These are phyloP conservation scores for Condylura cristata DNA, from an alignment of 2,113 vertebrate species.

Conservation along the genomic window DNA sequence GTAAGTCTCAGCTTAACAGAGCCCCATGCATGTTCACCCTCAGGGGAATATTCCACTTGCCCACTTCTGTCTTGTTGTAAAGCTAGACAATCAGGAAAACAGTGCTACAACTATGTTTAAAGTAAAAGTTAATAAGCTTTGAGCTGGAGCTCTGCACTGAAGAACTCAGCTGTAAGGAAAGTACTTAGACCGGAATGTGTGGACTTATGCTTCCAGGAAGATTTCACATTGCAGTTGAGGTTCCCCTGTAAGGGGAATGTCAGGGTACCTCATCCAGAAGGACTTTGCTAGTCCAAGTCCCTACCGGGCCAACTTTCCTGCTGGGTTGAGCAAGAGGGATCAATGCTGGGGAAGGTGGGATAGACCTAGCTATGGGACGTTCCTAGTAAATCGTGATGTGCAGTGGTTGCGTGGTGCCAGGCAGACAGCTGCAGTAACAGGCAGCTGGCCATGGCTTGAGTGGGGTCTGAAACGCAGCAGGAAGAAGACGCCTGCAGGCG, in stretches of 20 bases:
- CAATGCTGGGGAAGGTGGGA: neutral
- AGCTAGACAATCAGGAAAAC: neutral
- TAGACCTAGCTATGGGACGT: neutral
- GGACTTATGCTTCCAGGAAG: neutral
- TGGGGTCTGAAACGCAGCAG: neutral
- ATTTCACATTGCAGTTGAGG: neutral
- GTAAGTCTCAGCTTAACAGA: conserved; percentile 8
- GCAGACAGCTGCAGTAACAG: neutral
- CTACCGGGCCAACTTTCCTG: neutral
- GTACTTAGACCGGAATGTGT: neutral
- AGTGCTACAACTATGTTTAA: conserved; percentile 11
- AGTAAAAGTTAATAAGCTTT: conserved; percentile 29
- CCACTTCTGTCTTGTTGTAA: neutral
- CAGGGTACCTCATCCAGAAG: neutral
- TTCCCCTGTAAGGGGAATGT: neutral
- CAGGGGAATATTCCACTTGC: neutral
- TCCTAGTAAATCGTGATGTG: neutral
- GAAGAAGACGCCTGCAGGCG: neutral
- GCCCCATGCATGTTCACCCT: neutral
- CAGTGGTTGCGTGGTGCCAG: neutral
- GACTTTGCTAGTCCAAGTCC: neutral
- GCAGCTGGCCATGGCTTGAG: neutral
- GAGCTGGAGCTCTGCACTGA: neutral
- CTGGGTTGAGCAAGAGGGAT: neutral
- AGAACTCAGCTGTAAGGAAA: neutral